These are phyloP conservation scores for Adrianichthys oophorus DNA, from an alignment of 2,797 vertebrate species.

Conservation along the genomic window DNA sequence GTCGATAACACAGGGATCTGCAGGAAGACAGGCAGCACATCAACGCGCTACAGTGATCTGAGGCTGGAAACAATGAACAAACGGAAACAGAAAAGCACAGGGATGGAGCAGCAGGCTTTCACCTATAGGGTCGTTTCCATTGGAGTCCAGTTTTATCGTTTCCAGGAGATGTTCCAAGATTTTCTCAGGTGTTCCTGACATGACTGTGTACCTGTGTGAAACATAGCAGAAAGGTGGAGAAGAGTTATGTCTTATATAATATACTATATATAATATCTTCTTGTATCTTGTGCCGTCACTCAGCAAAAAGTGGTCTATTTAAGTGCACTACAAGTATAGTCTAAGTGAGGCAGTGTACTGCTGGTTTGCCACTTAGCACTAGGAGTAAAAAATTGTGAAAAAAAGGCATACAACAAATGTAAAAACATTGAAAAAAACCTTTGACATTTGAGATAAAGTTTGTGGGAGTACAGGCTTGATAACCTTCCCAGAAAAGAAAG, in stretches of 20 bases:
- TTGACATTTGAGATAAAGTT: neutral
- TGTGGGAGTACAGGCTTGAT: neutral
- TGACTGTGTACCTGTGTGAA: conserved; percentile 86
- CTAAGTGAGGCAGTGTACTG: too few relatives aligned
- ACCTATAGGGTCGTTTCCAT: conserved; percentile 85
- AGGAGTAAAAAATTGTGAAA: neutral
- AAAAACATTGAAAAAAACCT: neutral
- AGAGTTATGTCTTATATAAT: neutral
- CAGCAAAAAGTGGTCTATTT: too few relatives aligned
- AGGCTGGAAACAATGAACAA: neutral
- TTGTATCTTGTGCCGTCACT: neutral
- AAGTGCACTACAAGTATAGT: too few relatives aligned
- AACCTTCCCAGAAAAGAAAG: conserved; percentile 5
- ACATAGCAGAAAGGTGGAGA: neutral
- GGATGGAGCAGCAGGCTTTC: neutral
- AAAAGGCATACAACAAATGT: neutral
- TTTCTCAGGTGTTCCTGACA: conserved; percentile 96
- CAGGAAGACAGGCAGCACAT: conserved; percentile 22
- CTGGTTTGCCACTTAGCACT: neutral
- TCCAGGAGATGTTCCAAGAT: conserved; percentile 94
- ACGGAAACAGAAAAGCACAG: neutral
- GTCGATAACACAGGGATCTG: conserved; percentile 88
- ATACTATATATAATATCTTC: too few relatives aligned
- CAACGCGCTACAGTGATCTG: conserved; percentile 4
- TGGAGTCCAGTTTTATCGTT: conserved; percentile 85